These are phyloP conservation scores for Acestrorhynchus altus DNA, from an alignment of 2,797 vertebrate genomes.

Conservation along the genomic window DNA sequence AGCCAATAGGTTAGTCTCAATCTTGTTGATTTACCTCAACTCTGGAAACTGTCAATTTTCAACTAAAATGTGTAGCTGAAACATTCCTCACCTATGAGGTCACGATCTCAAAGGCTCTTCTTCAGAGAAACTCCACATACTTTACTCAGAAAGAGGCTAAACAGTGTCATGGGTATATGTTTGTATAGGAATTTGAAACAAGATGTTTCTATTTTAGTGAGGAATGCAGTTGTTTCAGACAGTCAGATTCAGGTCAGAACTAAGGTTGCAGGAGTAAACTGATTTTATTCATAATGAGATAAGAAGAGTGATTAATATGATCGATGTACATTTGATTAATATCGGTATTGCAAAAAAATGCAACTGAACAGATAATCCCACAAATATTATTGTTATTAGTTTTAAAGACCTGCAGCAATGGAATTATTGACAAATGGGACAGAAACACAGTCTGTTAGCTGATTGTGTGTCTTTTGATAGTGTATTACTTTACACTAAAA, in stretches of 20 bases:
- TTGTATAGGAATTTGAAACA: background rate
- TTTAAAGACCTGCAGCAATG: too few species aligned
- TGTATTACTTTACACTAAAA: too few species aligned
- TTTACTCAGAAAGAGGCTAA: constrained; percentile 14
- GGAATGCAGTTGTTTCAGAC: constrained; percentile 7
- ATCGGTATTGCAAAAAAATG: too few species aligned
- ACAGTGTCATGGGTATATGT: background rate
- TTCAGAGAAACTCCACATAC: background rate
- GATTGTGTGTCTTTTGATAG: too few species aligned
- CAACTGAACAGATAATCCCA: too few species aligned
- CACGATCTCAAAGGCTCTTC: constrained; percentile 21
- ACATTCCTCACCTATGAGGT: constrained; percentile 31
- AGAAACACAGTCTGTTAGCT: too few species aligned
- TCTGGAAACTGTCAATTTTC: constrained; percentile 60
- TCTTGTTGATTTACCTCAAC: constrained; percentile 69
- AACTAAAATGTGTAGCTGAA: constrained; percentile 54
- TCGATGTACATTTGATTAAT: too few species aligned
- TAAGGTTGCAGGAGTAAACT: background rate
- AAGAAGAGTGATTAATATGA: too few species aligned
- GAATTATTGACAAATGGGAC: too few species aligned
- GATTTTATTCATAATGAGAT: too few species aligned
- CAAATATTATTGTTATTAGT: too few species aligned
- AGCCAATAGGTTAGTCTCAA: constrained; percentile 52
- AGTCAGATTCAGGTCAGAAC: constrained; percentile 16
- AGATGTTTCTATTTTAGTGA: constrained; percentile 12